Evolutionary conservation across 2,113 vertebrate genomes (phyloP).

Genomic region (Leucopsar rothschildi): DNA sequence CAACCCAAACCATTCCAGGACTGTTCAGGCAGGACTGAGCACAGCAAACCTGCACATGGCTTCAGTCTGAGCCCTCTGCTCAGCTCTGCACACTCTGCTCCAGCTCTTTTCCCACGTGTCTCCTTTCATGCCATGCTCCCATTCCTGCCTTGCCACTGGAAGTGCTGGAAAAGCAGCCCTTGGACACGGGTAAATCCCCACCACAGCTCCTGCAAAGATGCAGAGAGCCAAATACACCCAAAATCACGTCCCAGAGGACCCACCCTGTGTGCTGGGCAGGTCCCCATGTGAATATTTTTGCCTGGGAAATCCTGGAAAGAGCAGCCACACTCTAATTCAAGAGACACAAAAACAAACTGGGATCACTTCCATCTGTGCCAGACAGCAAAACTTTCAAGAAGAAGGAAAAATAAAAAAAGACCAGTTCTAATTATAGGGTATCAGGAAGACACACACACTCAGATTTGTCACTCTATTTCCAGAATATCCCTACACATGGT

Average conservation of each 20-base stretch:
- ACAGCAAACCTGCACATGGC: neutral
- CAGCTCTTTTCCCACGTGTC: accelerated
- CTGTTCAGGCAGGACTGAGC: neutral
- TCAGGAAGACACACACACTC: neutral
- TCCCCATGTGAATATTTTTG: neutral
- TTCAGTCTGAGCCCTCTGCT: neutral
- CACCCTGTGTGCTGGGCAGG: neutral
- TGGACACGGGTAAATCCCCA: accelerated
- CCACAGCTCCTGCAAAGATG: accelerated
- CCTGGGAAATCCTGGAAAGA: slow-evolving; percentile 58
- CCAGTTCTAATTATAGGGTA: slow-evolving; percentile 39
- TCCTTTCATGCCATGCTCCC: neutral
- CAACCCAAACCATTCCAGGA: neutral
- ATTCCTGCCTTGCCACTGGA: neutral
- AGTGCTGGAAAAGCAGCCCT: neutral
- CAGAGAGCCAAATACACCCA: neutral
- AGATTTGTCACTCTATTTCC: neutral
- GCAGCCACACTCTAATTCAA: neutral
- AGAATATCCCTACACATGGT: neutral
- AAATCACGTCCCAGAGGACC: neutral
- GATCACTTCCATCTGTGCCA: slow-evolving; percentile 43
- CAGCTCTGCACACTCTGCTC: neutral
- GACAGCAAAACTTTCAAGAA: slow-evolving; percentile 40
- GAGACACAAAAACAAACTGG: slow-evolving; percentile 48
- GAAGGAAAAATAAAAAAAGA: neutral